A percentile compares a stretch with the other conserved stretches of the same genome.
Conservation (phyloP, 2,888 invertebrate genomes). For the Eurois occulta region DNA sequence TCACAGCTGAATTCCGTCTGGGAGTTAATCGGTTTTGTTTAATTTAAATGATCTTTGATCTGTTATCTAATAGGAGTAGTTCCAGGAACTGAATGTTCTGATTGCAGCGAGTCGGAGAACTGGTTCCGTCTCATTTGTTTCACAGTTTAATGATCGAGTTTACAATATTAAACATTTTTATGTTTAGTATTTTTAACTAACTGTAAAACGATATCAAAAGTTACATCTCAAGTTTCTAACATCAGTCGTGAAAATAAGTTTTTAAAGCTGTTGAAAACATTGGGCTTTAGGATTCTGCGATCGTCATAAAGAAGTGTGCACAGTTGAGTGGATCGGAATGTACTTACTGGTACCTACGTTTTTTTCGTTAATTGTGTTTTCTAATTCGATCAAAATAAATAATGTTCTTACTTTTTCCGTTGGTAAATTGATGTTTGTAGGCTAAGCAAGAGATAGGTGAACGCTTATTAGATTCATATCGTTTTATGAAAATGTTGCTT, state of each 20-base stretch:
- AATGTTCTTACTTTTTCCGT: neutral
- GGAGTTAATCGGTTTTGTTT: conserved; percentile 80
- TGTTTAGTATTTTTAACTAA: conserved; percentile 56
- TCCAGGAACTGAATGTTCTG: conserved; percentile 81
- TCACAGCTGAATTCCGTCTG: conserved; percentile 65
- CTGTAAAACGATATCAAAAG: conserved; percentile 51
- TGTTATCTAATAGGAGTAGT: conserved; percentile 86
- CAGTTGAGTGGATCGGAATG: conserved; percentile 59
- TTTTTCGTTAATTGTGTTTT: neutral
- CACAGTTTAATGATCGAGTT: conserved; percentile 80
- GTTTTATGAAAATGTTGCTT: conserved; percentile 27
- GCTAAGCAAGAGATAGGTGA: neutral
- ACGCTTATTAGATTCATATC: conserved; percentile 19
- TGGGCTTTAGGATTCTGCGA: conserved; percentile 52
- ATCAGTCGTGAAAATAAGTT: conserved; percentile 41
- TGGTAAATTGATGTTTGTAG: neutral
- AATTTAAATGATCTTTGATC: conserved; percentile 84
- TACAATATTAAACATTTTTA: conserved; percentile 73
- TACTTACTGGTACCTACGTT: neutral
- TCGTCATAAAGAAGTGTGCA: conserved; percentile 69
- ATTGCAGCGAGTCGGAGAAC: conserved; percentile 78
- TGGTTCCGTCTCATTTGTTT: conserved; percentile 80
- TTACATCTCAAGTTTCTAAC: conserved; percentile 60
- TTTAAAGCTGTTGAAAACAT: conserved; percentile 53
- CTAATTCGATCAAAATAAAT: neutral